Evolutionary conservation across 2,888 invertebrate genomes (phyloP).

Genomic region (Orchesella flavescens): DNA sequence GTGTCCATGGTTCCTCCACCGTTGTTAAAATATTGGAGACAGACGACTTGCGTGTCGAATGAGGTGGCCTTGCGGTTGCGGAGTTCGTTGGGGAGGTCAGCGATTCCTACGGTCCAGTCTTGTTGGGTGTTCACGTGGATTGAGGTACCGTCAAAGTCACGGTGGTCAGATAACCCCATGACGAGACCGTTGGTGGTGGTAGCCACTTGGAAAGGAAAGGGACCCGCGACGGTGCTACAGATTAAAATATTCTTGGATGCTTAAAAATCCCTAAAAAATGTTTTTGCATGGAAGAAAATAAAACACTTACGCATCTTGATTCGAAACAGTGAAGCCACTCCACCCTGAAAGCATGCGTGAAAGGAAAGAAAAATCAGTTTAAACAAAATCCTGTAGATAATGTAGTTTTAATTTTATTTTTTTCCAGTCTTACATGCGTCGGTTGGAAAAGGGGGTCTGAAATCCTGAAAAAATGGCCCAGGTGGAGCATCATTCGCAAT

Average conservation of each 20-base stretch:
- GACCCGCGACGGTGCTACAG: slow-evolving; percentile 52
- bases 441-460: slow-evolving; percentile 66
- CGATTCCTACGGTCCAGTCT: slow-evolving; percentile 51
- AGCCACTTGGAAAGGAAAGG: slow-evolving; percentile 65
- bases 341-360: too few species aligned
- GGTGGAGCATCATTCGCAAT: slow-evolving; percentile 63
- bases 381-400: neutral
- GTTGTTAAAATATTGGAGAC: slow-evolving; percentile 62
- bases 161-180: slow-evolving; percentile 58
- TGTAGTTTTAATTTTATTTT: neutral
- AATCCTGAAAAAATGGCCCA: slow-evolving; percentile 66
- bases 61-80: slow-evolving; percentile 54
- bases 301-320: slow-evolving; percentile 48
- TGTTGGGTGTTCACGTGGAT: slow-evolving; percentile 57
- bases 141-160: slow-evolving; percentile 64
- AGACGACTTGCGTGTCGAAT: slow-evolving; percentile 67
- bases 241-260: too few species aligned
- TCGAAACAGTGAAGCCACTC: slow-evolving; percentile 61
- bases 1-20: slow-evolving; percentile 54
- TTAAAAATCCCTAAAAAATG: neutral
- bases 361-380: neutral
- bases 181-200: slow-evolving; percentile 52
- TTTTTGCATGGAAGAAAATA: neutral
- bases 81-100: slow-evolving; percentile 44
- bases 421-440: slow-evolving; percentile 56